These are phyloP conservation scores for Hypocryptadius cinnamomeus DNA, from an alignment of 2,113 vertebrate species.

Conservation along the genomic window DNA sequence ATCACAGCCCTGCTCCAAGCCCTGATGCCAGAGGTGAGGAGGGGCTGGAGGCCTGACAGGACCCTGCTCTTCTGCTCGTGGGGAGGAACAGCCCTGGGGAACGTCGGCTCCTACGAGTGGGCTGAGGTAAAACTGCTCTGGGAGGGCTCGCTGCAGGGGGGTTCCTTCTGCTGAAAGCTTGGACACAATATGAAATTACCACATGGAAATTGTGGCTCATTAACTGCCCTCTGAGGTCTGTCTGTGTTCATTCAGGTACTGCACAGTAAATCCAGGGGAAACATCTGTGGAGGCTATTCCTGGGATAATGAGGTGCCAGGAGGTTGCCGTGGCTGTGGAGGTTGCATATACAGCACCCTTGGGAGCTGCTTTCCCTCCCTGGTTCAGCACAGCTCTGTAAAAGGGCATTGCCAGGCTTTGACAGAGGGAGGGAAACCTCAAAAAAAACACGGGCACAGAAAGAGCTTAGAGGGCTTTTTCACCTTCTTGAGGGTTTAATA, in stretches of 20 bases:
- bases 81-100: conserved; percentile 83
- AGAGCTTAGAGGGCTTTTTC: not conserved
- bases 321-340: not conserved
- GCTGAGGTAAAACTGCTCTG: conserved; percentile 78
- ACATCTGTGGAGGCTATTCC: not conserved
- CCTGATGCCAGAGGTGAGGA: conserved; percentile 74
- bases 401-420: not conserved
- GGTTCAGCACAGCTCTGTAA: not conserved
- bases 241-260: not conserved
- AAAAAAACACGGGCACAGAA: not conserved
- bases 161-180: not conserved
- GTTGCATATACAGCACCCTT: not conserved
- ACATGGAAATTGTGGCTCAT: not conserved
- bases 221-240: not conserved
- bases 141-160: not conserved
- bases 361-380: not conserved
- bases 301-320: not conserved
- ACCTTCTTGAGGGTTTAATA: not conserved
- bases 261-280: not conserved
- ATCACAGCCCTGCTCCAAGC: conserved; percentile 81
- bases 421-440: not conserved
- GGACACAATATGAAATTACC: rapidly evolving
- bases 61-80: conserved; percentile 87
- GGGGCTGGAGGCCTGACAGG: conserved; percentile 84
- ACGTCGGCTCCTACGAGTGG: conserved; percentile 91